Percentiles rank a stretch among this genome's conserved stretches.
These are phyloP conservation scores for Drosophila prolongata DNA, from an alignment of 2,888 invertebrate species.

Conservation along the genomic window DNA sequence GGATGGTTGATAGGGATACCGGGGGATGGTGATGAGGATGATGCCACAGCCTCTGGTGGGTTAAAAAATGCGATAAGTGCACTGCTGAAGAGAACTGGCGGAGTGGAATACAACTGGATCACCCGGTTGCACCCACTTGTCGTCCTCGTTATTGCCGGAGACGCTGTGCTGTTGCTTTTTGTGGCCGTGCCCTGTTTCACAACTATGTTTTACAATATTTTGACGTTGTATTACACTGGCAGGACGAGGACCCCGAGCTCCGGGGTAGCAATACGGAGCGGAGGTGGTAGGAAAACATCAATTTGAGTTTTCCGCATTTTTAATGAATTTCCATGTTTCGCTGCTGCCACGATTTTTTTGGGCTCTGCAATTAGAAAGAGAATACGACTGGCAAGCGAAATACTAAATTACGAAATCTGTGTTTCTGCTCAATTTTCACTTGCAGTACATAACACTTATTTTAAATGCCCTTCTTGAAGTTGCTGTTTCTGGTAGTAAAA, in stretches of 20 bases:
- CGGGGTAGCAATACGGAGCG: slow-evolving; percentile 29
- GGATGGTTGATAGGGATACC: background rate
- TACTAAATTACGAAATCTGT: background rate
- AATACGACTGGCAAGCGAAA: background rate
- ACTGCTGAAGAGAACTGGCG: slow-evolving; percentile 10
- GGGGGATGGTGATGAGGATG: background rate
- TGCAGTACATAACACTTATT: no score
- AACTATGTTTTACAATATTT: slow-evolving; percentile 79
- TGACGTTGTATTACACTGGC: slow-evolving; percentile 68
- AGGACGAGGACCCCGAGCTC: slow-evolving; percentile 27
- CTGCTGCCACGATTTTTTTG: slow-evolving; percentile 21
- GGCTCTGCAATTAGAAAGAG: slow-evolving; percentile 38
- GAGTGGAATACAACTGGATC: slow-evolving; percentile 11
- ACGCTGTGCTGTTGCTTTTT: slow-evolving; percentile 48
- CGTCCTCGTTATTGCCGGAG: slow-evolving; percentile 56
- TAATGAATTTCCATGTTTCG: slow-evolving; percentile 71
- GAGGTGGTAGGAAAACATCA: slow-evolving; percentile 56
- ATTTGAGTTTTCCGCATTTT: slow-evolving; percentile 73
- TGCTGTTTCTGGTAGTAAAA: no score
- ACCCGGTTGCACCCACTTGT: slow-evolving; percentile 53
- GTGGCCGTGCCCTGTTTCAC: slow-evolving; percentile 70
- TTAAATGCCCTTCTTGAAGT: no score
- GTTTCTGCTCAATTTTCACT: background rate
- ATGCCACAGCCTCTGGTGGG: slow-evolving; percentile 46
- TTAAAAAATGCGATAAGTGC: slow-evolving; percentile 71